Evolutionary conservation across 1,140 invertebrate species (phyloP), one percentile per base, ranked within the genome.

Genomic region (Temnothorax curvispinosus): DNA sequence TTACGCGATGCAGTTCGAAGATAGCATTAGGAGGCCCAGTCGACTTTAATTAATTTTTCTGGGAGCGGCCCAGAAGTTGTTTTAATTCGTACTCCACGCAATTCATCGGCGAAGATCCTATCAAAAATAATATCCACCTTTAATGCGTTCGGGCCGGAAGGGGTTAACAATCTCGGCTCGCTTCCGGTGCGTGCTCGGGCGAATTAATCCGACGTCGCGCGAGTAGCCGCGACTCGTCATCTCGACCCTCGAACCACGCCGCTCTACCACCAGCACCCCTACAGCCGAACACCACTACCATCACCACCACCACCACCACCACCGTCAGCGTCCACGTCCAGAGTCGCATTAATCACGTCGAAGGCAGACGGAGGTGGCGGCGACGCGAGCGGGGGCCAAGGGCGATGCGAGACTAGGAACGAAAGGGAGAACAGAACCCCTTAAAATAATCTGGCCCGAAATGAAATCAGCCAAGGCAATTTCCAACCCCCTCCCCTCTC

Each of bases 381-480:
- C 56, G 80, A 64, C 71, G 41, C 67, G 41, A 71, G 78, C 44
- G 54, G 52, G 52, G 65, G 35, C 78, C 50, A 88, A 77, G 87
- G 77, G 86, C 27, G 38, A 44, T 44, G 41, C 38, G 84, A 84
- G 75, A 67, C 87, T 62, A 85, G 56, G 62, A 58, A 77, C 88
- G 89, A 90, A 90, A 91, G 89, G 90, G 92, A 93, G 92, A 89
- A 89, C 78, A 88, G 89, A 91, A 92, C 92, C 94, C 94, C 93
- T 94, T 94, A 94, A 94, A 95, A 94, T 95, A 94, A 95, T 95
- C 94, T 95, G 92, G 91, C 87, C 88, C 93, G 94, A 94, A 95
- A 95, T 95, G 92, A 95, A 95, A 95, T 95, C 94, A 95, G 92
- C 92, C 92, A 88, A 94, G 94, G 93, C 94, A 95, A 95, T 95